Conservation (phyloP, 2,888 invertebrate genomes). For the Caenorhabditis sp. region DNA sequence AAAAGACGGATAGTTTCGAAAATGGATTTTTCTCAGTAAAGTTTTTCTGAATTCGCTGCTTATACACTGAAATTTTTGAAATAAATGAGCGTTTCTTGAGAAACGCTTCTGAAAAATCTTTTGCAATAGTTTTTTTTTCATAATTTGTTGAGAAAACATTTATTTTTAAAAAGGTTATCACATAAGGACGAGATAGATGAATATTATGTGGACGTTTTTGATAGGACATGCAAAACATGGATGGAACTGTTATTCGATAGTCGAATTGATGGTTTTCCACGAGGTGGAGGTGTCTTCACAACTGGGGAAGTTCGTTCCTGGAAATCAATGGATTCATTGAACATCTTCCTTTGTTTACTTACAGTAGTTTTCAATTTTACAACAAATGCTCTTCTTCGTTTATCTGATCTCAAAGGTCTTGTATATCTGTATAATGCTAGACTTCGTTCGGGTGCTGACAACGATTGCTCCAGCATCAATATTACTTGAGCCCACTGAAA, state of each 20-base stretch:
- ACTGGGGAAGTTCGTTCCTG: slow-evolving; percentile 21
- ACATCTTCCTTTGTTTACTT: no score
- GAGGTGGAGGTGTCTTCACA: slow-evolving; percentile 19
- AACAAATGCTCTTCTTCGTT: slow-evolving; percentile 54
- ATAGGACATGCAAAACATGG: slow-evolving; percentile 33
- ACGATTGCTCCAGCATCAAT: slow-evolving; percentile 91
- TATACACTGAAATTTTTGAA: no score
- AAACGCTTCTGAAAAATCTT: no score
- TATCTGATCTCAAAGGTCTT: slow-evolving; percentile 52
- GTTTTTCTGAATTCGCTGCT: no score
- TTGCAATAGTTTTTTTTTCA: background rate
- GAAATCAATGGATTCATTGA: background rate
- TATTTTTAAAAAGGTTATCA: background rate
- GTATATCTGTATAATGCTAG: slow-evolving; percentile 79
- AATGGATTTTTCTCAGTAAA: no score
- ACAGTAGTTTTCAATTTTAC: slow-evolving; percentile 46
- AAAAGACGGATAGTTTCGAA: no score
- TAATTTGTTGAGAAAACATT: background rate
- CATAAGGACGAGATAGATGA: background rate
- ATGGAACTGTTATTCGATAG: slow-evolving; percentile 37
- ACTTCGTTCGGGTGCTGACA: slow-evolving; percentile 85
- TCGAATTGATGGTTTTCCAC: slow-evolving; percentile 33
- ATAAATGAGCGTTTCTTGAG: no score
- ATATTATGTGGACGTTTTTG: slow-evolving; percentile 13
- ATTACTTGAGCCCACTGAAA: slow-evolving; percentile 93